Base-by-base conservation (phyloP, 2,797 vertebrate species). In the Spatula versicolor region DNA sequence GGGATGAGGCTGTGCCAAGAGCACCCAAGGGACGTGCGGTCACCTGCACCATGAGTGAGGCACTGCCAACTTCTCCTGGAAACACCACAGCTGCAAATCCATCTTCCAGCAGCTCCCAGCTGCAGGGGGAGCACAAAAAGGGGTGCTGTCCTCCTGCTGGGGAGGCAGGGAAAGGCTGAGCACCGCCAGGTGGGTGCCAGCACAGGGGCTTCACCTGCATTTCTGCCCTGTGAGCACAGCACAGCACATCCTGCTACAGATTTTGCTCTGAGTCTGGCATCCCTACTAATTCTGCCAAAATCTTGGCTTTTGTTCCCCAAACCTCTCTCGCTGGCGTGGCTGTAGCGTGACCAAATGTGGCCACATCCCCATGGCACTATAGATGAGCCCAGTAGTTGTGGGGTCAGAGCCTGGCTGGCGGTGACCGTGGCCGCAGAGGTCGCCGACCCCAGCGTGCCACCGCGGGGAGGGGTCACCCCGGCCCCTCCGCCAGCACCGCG, bases 91-190 rank as follows among this genome's bases (percentile, higher is more conserved):
- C 26, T 30, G 18, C 39, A 63, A 6, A 90, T 88, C 94, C 93
- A 82, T 72, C 81, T 86, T 82, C 66, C 66, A 86, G 73, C 60
- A 52, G 62, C 37, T 81, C 79, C 68, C 68, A 45, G 80, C 83
- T 78, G 62, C 55, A 88, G 23, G 13, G 2, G 4, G 72, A 77
- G 46, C 60, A 67, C 33, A 69, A 77, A 92, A 12, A 31, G 39
- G 35, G 20, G n/a, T 4, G 11, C 0, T 28, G 0, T 66, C 25
- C 21, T 93, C 30, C 50, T 7, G 0, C 2, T 0, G 18, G 33
- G 22, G 13, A 0, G 26, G 73, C 52, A 5, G 25, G 30, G 43
- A 52, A 77, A 5, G 11, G 35, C 46, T 30, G 41, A 35, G 22
- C 35, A 50, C 2, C 3, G 13, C 5, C 3, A 83, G 59, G 31